These are phyloP conservation scores for Hemiscyllium ocellatum DNA, from an alignment of 2,113 vertebrate genomes.

Conservation along the genomic window DNA sequence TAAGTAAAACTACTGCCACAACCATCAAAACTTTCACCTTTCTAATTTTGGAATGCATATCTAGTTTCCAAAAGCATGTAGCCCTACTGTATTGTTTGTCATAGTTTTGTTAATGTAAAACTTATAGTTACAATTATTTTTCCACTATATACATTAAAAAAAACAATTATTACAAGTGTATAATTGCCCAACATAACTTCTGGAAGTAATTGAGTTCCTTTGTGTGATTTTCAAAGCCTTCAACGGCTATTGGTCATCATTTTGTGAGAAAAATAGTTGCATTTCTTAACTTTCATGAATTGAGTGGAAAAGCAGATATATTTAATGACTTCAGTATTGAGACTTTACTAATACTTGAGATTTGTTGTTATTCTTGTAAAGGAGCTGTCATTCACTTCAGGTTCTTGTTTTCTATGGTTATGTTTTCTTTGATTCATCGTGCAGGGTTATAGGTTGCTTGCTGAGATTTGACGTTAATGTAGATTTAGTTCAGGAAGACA, in stretches of 20 bases:
- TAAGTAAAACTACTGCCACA: background rate
- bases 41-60: background rate
- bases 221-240: constrained; percentile 12
- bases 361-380: background rate
- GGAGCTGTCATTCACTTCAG: background rate
- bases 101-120: background rate
- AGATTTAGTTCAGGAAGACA: constrained; percentile 26
- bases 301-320: background rate
- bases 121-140: background rate
- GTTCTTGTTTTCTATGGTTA: background rate
- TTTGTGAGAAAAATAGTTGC: background rate
- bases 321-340: background rate
- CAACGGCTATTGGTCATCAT: background rate
- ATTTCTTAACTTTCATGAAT: background rate
- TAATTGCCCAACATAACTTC: background rate
- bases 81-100: background rate
- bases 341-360: background rate
- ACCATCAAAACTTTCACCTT: background rate
- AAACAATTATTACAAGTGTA: background rate
- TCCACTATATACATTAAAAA: background rate
- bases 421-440: background rate
- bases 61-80: background rate
- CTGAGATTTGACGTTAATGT: background rate
- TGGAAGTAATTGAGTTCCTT: background rate
- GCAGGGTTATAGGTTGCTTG: background rate